Percentiles rank a stretch among this genome's conserved stretches.
Evolutionary conservation across 2,113 vertebrate species (phyloP).

Genomic region (Falco punctatus): DNA sequence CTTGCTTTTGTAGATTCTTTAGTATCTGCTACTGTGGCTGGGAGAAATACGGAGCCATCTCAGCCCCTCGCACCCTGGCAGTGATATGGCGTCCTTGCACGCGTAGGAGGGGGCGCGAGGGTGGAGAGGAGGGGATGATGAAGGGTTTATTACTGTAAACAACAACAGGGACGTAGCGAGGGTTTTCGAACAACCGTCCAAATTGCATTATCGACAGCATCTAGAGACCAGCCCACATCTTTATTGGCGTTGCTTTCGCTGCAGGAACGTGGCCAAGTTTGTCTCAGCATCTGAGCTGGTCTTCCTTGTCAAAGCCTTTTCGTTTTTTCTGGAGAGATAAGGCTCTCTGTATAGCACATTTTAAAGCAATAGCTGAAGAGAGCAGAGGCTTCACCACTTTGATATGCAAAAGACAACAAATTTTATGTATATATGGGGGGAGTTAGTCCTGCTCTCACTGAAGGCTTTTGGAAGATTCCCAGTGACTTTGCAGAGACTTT

Average conservation of each 20-base stretch:
- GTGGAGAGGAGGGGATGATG: not conserved
- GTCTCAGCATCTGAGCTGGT: not conserved
- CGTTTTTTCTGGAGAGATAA: not conserved
- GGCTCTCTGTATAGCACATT: not conserved
- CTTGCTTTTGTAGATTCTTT: not conserved
- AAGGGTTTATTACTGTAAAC: not conserved
- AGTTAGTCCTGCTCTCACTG: not conserved
- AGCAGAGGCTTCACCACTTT: slow-evolving; percentile 1
- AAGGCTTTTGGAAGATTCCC: slow-evolving; percentile 31
- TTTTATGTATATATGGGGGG: not conserved
- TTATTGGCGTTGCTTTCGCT: not conserved
- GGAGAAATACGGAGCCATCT: not conserved
- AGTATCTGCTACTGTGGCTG: not conserved
- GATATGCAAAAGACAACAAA: slow-evolving; percentile 5
- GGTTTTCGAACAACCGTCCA: not conserved
- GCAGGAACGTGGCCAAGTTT: slow-evolving; percentile 6
- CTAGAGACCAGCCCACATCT: not conserved
- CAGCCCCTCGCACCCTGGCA: not conserved
- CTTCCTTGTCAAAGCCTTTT: not conserved
- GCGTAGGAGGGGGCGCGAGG: not conserved
- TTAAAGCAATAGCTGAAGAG: slow-evolving; percentile 32
- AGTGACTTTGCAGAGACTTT: slow-evolving; percentile 24
- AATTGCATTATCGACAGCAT: not conserved
- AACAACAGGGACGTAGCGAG: not conserved
- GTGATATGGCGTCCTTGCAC: not conserved